A percentile compares a stretch with the other conserved stretches of the same genome.
Evolutionary conservation across 1,140 invertebrate species (phyloP).

Genomic region (Drosophila rufa): DNA sequence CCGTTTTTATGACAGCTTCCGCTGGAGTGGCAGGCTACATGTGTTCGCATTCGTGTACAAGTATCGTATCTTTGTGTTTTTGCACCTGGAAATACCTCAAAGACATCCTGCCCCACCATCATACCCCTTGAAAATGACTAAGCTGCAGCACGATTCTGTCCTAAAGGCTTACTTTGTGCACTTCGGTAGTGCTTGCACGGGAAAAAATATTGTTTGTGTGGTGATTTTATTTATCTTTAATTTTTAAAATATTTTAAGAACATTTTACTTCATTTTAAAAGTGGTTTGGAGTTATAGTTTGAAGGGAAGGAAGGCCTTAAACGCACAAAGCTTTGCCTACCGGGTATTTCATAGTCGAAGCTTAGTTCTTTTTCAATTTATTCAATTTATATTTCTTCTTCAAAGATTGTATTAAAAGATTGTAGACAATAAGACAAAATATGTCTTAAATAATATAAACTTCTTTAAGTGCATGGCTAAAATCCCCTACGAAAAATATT

Average conservation of each 20-base stretch:
- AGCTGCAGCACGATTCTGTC: constrained; percentile 33
- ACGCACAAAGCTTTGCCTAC: too few species aligned
- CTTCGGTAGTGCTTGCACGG: constrained; percentile 11
- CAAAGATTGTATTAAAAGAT: too few species aligned
- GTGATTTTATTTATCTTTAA: background rate
- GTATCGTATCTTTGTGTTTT: constrained; percentile 25
- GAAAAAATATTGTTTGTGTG: background rate
- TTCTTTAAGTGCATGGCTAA: background rate
- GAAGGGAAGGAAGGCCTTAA: too few species aligned
- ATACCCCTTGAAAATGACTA: background rate
- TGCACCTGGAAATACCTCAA: constrained; percentile 35
- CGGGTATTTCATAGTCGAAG: background rate
- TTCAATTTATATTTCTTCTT: too few species aligned
- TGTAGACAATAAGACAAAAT: background rate
- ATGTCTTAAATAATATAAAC: background rate
- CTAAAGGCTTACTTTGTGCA: constrained; percentile 43
- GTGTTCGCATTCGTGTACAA: constrained; percentile 57
- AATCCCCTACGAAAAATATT: background rate
- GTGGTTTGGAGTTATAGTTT: too few species aligned
- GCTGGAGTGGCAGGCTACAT: constrained; percentile 65
- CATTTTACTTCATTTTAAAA: too few species aligned
- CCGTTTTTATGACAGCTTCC: constrained; percentile 77
- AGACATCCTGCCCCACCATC: background rate
- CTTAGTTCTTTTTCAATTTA: too few species aligned
- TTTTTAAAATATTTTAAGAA: background rate